Base-by-base conservation (phyloP, 2,888 invertebrate genomes). In the Sturmia bella region DNA sequence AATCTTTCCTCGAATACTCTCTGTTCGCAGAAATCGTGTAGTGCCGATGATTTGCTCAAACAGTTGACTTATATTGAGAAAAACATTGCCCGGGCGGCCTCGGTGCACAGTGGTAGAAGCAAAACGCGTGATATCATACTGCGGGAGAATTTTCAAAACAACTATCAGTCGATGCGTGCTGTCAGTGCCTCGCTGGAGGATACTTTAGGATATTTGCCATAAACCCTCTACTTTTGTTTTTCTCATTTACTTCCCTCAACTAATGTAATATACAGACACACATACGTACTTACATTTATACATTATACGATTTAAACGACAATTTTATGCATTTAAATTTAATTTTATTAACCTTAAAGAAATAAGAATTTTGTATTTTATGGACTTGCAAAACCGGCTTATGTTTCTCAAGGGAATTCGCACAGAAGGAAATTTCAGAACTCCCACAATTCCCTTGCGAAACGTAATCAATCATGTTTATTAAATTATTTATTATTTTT, bases 181-280 rank as follows among this genome's bases (percentile, higher is more conserved):
- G 88, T 91, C 84, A 89, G 90, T 88, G 89, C 90, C 73, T 91
- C 91, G 2, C 86, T 91, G n/a, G 91, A 91, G 85, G 91, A 91
- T 85, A 91, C 91, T 39, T 87, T 91, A 80, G 91, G 91, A 43
- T 91, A 91, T 87, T 89, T 91, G 87, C 91, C 91, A 88, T 91
- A 89, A 88, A 66, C 48, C 41, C 21, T 15, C 41, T 5, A 48
- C 9, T 6, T n/a, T 32, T 7, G 7, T 32, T 21, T 54, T 21
- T 24, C 13, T 48, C 2, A 45, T 45, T 2, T 13, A 4, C 43
- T 3, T 5, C 19, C 27, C 41, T 61, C 19, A 19, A 75, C 24
- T 48, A 39, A 24, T 74, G 24, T 45, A 63, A 45, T 11, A 9
- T 17, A 45, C 7, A 11, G n/a, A 52, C 21, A 13, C 12, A 21